Conservation (phyloP, 2,888 invertebrate genomes). For the Pandemis corylana region DNA sequence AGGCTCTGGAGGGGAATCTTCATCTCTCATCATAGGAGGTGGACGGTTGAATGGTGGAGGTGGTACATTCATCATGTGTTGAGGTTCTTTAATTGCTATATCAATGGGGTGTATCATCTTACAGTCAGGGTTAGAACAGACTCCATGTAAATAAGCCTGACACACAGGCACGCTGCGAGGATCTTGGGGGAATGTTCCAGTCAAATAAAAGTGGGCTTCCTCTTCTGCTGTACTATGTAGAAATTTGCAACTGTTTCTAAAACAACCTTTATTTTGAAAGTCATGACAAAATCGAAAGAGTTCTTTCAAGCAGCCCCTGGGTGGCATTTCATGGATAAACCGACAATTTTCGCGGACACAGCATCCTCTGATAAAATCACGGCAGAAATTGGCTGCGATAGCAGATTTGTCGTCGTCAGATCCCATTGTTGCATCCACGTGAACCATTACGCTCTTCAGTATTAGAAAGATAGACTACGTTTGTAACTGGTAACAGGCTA, state of each 20-base stretch:
- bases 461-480: neutral
- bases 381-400: conserved; percentile 67
- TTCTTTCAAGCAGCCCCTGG: conserved; percentile 67
- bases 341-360: conserved; percentile 84
- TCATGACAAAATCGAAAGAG: conserved; percentile 85
- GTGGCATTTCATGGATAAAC: conserved; percentile 74
- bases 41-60: conserved; percentile 62
- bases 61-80: conserved; percentile 52
- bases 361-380: conserved; percentile 80
- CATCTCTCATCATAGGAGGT: conserved; percentile 65
- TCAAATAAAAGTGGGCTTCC: conserved; percentile 87
- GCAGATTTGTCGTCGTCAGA: conserved; percentile 62
- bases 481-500: neutral
- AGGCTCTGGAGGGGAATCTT: conserved; percentile 76
- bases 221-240: conserved; percentile 89
- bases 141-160: conserved; percentile 85
- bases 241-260: conserved; percentile 87
- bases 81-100: conserved; percentile 56
- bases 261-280: conserved; percentile 88
- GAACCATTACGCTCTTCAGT: conserved; percentile 42
- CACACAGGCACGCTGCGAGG: conserved; percentile 79
- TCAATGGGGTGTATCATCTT: conserved; percentile 68
- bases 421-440: conserved; percentile 57
- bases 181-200: conserved; percentile 86
- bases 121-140: conserved; percentile 82